Base-by-base conservation (phyloP, 2,113 vertebrate species). In the Antennarius striatus region DNA sequence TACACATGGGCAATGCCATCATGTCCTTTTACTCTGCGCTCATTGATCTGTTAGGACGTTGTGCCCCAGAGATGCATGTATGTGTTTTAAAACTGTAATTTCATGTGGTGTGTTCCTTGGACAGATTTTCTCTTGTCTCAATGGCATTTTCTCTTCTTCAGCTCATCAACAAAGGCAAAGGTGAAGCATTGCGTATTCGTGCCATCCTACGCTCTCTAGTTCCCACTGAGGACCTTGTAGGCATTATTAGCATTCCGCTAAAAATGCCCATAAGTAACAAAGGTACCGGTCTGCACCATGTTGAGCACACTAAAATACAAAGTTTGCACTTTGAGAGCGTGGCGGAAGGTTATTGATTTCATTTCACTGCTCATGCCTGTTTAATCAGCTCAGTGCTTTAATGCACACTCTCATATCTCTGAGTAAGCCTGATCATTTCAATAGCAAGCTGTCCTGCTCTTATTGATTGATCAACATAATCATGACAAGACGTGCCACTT, bases 21-120 rank as follows among this genome's bases (percentile, higher is more conserved):
- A 96, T 99, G 96, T 99, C 98, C 0, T 99, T 99, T 91, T 99
- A 99, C 80, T 98, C 97, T 0, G 98, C 97, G 15, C 96, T 99
- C 36, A 99, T 99, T 63, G 98, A 99, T 83, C 93, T 99, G 39
- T 89, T 99, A 83, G 98, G 97, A 61, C 96, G 98, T 45, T 99
- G 98, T 79, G 98, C 98, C 52, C 98, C 98, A 62, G 98, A 99
- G 92, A 94, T 96, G 95, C 98, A 99, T 13, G 98, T 99, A 90
- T 86, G 79, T 59, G 13, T 60, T 7, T 53, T 5, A 6, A 48
- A 54, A 7, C 4, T 14, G 5, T 51, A 0, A 39, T 3, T 28
- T 28, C 11, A 53, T 4, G 32, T 22, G 3, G 52, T 10, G 4
- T 46, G 55, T 65, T 50, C 51, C 10, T 10, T 5, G 0, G 12